Evolutionary conservation across 2,113 vertebrate species (phyloP).

Genomic region (Podarcis raffonei): DNA sequence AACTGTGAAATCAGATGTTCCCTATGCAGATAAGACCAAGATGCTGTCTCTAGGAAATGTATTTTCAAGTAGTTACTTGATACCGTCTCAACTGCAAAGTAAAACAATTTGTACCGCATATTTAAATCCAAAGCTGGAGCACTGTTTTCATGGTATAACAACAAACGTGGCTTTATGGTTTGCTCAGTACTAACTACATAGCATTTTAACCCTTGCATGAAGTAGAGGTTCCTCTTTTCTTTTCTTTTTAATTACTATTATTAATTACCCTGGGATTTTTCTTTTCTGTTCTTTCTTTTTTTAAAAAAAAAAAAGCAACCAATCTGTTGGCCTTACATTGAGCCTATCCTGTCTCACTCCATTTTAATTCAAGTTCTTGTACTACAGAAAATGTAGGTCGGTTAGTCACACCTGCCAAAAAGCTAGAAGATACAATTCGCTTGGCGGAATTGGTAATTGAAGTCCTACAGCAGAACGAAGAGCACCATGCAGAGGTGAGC

Average conservation of each 20-base stretch:
- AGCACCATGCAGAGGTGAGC: constrained; percentile 98
- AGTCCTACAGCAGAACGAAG: constrained; percentile 98
- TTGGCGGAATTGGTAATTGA: constrained; percentile 97
- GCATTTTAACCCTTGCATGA: constrained; percentile 82
- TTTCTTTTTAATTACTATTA: constrained; percentile 56
- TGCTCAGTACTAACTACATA: constrained; percentile 80
- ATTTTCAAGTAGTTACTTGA: constrained; percentile 60
- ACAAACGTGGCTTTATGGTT: constrained; percentile 79
- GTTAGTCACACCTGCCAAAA: constrained; percentile 98
- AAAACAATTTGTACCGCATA: constrained; percentile 50
- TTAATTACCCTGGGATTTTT: constrained; percentile 64
- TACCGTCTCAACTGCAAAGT: constrained; percentile 54
- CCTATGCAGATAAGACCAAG: constrained; percentile 46
- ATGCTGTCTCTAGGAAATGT: constrained; percentile 83
- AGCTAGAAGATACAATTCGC: constrained; percentile 97
- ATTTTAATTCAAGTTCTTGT: constrained; percentile 86
- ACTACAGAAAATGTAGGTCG: constrained; percentile 98
- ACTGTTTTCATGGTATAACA: constrained; percentile 78
- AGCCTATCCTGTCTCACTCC: constrained; percentile 62
- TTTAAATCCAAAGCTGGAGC: constrained; percentile 78
- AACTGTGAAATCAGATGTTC: constrained; percentile 33
- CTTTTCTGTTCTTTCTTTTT: constrained; percentile 5
- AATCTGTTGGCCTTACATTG: constrained; percentile 70
- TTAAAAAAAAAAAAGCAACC: constrained; percentile 59
- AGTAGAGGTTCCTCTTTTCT: constrained; percentile 37